These are phyloP conservation scores for Raja brachyura DNA, from an alignment of 2,113 vertebrate genomes.

Conservation along the genomic window DNA sequence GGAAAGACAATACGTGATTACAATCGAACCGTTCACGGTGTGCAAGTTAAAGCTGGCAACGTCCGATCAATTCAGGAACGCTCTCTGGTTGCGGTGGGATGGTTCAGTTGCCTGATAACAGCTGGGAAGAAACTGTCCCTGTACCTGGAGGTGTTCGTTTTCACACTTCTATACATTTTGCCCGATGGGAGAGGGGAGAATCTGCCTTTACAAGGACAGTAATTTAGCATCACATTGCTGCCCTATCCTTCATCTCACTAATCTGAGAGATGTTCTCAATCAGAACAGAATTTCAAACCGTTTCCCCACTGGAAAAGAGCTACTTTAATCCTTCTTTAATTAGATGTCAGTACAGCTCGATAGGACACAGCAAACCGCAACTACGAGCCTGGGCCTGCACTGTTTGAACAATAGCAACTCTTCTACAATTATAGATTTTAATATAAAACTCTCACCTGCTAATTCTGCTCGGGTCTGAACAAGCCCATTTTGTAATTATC, in stretches of 20 bases:
- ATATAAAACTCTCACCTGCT: conserved; percentile 47
- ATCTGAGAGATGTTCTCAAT: conserved; percentile 52
- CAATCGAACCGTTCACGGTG: too few relatives aligned
- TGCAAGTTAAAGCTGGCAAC: too few relatives aligned
- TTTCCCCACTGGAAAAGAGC: conserved; percentile 59
- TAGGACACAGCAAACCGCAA: conserved; percentile 54
- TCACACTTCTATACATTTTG: too few relatives aligned
- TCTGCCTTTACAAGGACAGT: neutral
- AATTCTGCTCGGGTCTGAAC: conserved; percentile 22
- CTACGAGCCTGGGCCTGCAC: conserved; percentile 48
- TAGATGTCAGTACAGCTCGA: conserved; percentile 55
- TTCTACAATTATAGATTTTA: conserved; percentile 55
- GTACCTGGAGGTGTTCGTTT: too few relatives aligned
- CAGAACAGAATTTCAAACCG: conserved; percentile 58
- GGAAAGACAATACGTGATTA: too few relatives aligned
- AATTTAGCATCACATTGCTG: conserved; percentile 44
- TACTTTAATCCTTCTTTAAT: conserved; percentile 64
- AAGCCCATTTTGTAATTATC: conserved; percentile 31
- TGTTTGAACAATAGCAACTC: conserved; percentile 53
- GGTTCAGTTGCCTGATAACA: too few relatives aligned
- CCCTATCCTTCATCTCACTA: conserved; percentile 62
- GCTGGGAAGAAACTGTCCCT: too few relatives aligned
- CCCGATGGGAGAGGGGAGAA: neutral
- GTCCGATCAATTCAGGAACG: too few relatives aligned
- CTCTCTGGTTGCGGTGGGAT: too few relatives aligned